Conservation (phyloP, 2,113 vertebrate species). For the Nettapus auritus region DNA sequence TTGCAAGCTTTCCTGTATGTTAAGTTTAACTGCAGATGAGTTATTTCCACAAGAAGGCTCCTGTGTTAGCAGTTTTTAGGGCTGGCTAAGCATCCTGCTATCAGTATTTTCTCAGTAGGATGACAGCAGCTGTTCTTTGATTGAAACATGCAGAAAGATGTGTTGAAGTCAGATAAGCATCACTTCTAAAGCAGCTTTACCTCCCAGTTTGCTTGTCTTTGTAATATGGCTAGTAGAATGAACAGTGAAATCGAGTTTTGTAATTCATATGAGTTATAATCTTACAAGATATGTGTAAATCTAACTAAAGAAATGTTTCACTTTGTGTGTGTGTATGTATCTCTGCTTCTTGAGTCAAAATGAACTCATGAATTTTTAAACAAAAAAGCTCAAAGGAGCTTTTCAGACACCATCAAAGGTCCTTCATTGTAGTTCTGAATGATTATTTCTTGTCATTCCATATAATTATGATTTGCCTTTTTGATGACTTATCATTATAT, state of each 20-base stretch:
- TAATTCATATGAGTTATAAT: slow-evolving; percentile 71
- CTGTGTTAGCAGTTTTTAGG: slow-evolving; percentile 31
- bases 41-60: slow-evolving; percentile 45
- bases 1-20: not conserved
- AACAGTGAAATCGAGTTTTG: slow-evolving; percentile 75
- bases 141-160: slow-evolving; percentile 81
- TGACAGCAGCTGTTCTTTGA: slow-evolving; percentile 72
- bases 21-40: slow-evolving; percentile 18
- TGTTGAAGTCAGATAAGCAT: slow-evolving; percentile 76
- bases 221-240: slow-evolving; percentile 63
- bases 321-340: not conserved
- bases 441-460: slow-evolving; percentile 49
- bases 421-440: slow-evolving; percentile 28
- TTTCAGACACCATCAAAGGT: slow-evolving; percentile 12
- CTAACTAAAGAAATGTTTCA: slow-evolving; percentile 60
- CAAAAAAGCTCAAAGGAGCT: not conserved
- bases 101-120: slow-evolving; percentile 22
- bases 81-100: not conserved
- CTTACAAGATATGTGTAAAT: slow-evolving; percentile 60
- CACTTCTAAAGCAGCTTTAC: slow-evolving; percentile 68
- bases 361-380: not conserved
- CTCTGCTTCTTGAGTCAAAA: slow-evolving; percentile 10
- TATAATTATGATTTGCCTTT: slow-evolving; percentile 63
- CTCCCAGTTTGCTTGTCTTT: slow-evolving; percentile 73
- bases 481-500: not conserved